Percentiles rank a stretch among this genome's conserved stretches.
Conservation (phyloP, 2,888 invertebrate genomes). For the Thyatira batis region DNA sequence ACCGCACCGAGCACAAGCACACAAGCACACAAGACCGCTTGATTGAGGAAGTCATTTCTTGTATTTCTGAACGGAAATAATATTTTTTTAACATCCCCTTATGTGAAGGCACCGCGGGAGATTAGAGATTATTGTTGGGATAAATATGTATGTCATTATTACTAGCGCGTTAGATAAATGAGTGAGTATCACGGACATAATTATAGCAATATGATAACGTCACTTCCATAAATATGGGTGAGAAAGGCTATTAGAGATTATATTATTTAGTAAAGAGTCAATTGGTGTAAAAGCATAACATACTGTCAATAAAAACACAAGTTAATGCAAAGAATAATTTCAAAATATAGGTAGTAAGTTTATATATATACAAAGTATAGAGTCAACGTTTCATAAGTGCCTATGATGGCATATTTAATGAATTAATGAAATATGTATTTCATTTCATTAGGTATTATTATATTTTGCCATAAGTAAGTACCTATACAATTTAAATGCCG, state of each 20-base stretch:
- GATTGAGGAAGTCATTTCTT: constrained; percentile 82
- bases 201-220: constrained; percentile 20
- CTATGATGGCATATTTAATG: too few relatives aligned
- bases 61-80: constrained; percentile 75
- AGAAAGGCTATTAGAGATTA: not conserved
- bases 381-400: too few relatives aligned
- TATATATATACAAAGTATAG: too few relatives aligned
- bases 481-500: too few relatives aligned
- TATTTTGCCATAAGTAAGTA: too few relatives aligned
- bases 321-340: too few relatives aligned
- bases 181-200: constrained; percentile 23
- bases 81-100: constrained; percentile 71
- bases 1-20: constrained; percentile 24
- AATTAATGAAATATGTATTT: too few relatives aligned
- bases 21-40: constrained; percentile 56
- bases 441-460: too few relatives aligned
- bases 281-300: too few relatives aligned
- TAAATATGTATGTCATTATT: constrained; percentile 59
- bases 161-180: constrained; percentile 40
- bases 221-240: constrained; percentile 7
- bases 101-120: constrained; percentile 42
- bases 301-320: too few relatives aligned
- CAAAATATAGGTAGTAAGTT: too few relatives aligned
- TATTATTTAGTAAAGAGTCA: not conserved
- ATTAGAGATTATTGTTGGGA: constrained; percentile 46